phyloP scores from a whole-genome alignment of 2,888 invertebrate genomes.

The Eurytoma adleriae region DNA sequence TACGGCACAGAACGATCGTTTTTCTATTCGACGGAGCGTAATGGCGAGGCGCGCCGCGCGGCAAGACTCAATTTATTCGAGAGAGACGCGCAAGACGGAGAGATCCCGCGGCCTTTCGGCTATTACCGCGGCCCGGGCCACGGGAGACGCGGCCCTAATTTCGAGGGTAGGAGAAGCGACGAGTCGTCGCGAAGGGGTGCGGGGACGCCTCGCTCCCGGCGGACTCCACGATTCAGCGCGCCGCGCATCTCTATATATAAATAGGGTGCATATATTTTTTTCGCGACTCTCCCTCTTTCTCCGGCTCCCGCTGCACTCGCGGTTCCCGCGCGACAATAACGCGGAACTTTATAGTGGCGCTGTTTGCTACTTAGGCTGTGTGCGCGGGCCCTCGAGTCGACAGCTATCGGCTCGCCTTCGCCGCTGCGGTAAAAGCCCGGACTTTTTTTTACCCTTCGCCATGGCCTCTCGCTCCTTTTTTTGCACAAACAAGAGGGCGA shows the following conservation, averaged over 20 bases:
- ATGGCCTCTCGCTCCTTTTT: constrained; percentile 21
- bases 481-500: constrained; percentile 61
- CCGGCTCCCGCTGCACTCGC: constrained; percentile 26
- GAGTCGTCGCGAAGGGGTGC: too few relatives aligned
- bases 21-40: constrained; percentile 47
- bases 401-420: constrained; percentile 39
- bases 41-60: constrained; percentile 1
- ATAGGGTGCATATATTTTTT: background rate
- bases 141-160: too few relatives aligned
- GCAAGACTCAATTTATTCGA: background rate
- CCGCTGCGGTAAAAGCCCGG: constrained; percentile 37
- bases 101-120: background rate
- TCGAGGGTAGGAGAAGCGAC: too few relatives aligned
- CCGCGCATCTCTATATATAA: too few relatives aligned
- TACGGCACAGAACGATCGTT: constrained; percentile 52
- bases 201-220: background rate
- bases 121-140: too few relatives aligned
- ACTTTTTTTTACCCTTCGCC: constrained; percentile 38
- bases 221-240: background rate
- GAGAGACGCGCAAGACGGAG: background rate
- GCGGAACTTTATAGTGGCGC: constrained; percentile 61
- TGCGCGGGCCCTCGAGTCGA: constrained; percentile 12
- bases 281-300: background rate
- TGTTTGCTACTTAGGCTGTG: constrained; percentile 60
- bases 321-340: constrained; percentile 57